Evolutionary conservation across 1,140 invertebrate species (phyloP), one percentile per base, ranked within the genome.

Genomic region (Musca domestica): DNA sequence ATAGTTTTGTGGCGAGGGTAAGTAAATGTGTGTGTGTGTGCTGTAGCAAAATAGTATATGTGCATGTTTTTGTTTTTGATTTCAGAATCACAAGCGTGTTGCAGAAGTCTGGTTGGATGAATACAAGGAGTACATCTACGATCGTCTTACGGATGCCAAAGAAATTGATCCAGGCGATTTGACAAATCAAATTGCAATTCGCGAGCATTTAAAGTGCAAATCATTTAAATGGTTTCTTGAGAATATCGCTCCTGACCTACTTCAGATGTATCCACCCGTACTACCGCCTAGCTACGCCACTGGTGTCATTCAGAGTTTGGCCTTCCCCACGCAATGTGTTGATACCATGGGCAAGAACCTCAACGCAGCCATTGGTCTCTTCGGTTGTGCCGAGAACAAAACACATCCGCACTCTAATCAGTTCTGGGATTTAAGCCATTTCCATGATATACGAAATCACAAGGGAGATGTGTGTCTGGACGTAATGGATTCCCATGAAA

Each of bases 71-170:
- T 47, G 3, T 51, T 48, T 27, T 25, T 47, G 2, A 67, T 69
- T 77, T 92, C 82, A 83, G 88, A 85, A 95, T 87, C 86, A 92
- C 85, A 79, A 90, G 82, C 83, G 93, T 46, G 86, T 93, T 7
- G 93, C 91, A 0, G 90, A 94, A 75, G 91, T 95, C 1, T 96
- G 94, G 94, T 94, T 95, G 92, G 93, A 94, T 74, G 91, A 93
- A 69, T 94, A 92, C 72, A 89, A 89, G 17, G 83, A 94, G 54
- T 90, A 88, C 72, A 76, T 94, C 12, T 94, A 94, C 76, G 82
- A 84, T 7, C 83, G 87, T 5, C 77, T 87, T 47, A 88, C 90
- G 0, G 85, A 88, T 47, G 88, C 90, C 67, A 81, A 84, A 10
- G 79, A 82, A 1, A 78, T 91, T 10, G 83, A 90, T 79, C 84